phyloP scores from a whole-genome alignment of 2,113 vertebrate species.

The Platichthys flesus region DNA sequence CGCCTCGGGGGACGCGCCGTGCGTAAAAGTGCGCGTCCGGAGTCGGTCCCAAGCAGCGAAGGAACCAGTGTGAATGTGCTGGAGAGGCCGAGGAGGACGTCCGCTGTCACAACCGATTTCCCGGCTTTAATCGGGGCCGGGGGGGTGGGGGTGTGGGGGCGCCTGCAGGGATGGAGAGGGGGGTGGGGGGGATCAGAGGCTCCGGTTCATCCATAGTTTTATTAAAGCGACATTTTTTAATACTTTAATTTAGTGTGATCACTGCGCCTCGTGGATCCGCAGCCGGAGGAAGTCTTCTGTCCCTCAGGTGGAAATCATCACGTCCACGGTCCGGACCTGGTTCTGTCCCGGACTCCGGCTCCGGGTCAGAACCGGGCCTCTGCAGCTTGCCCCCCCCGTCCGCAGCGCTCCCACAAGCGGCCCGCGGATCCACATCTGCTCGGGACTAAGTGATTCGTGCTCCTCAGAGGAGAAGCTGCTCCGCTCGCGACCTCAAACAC shows the following conservation, averaged over 20 bases:
- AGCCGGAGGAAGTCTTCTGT: too few relatives aligned
- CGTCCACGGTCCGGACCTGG: too few relatives aligned
- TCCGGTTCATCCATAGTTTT: too few relatives aligned
- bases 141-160: conserved; percentile 46
- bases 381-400: conserved; percentile 42
- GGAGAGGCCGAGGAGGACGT: conserved; percentile 73
- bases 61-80: conserved; percentile 70
- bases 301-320: neutral
- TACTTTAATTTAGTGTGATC: too few relatives aligned
- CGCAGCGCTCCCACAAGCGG: neutral
- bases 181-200: conserved; percentile 3
- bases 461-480: conserved; percentile 59
- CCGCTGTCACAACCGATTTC: conserved; percentile 80
- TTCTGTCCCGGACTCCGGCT: neutral
- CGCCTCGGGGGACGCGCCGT: conserved; percentile 61
- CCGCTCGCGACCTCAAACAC: conserved; percentile 58
- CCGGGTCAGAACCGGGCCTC: conserved; percentile 29
- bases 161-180: conserved; percentile 53
- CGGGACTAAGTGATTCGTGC: conserved; percentile 71
- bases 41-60: conserved; percentile 70
- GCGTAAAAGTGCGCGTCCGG: conserved; percentile 57
- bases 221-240: neutral
- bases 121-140: conserved; percentile 64
- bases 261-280: too few relatives aligned
- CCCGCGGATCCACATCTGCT: conserved; percentile 57